These are phyloP conservation scores for Fopius arisanus DNA, from an alignment of 1,140 invertebrate genomes.

Conservation along the genomic window DNA sequence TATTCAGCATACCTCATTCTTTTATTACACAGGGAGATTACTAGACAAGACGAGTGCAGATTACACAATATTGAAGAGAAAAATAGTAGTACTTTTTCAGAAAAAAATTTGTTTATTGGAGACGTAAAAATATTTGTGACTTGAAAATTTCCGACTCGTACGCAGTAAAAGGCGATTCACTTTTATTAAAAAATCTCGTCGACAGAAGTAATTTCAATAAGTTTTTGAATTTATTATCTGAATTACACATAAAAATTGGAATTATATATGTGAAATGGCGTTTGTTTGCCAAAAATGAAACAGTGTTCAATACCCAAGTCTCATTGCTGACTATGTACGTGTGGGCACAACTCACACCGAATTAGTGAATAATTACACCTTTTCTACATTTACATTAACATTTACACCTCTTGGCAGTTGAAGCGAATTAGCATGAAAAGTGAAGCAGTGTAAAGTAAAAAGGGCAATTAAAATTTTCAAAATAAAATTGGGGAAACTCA, in stretches of 20 bases:
- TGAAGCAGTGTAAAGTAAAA: background rate
- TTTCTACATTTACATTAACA: background rate
- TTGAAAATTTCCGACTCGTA: too few species aligned
- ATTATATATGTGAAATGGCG: background rate
- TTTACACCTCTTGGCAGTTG: background rate
- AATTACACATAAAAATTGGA: background rate
- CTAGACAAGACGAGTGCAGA: background rate
- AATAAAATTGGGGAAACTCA: too few species aligned
- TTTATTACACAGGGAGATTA: background rate
- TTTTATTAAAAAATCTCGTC: too few species aligned
- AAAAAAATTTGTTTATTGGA: background rate
- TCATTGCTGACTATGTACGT: background rate
- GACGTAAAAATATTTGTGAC: too few species aligned
- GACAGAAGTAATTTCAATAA: too few species aligned
- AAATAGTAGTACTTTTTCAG: background rate
- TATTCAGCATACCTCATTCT: background rate
- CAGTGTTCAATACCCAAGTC: background rate
- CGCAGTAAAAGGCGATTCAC: too few species aligned
- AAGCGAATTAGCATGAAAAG: too few species aligned
- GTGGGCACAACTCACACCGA: too few species aligned
- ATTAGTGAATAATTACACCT: too few species aligned
- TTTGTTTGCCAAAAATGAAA: background rate
- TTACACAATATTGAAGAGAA: background rate
- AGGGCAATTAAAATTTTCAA: background rate
- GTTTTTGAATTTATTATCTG: too few species aligned